Evolutionary conservation across 2,888 invertebrate genomes (phyloP), one percentile per base, ranked within the genome.

Genomic region (Protula sp.): DNA sequence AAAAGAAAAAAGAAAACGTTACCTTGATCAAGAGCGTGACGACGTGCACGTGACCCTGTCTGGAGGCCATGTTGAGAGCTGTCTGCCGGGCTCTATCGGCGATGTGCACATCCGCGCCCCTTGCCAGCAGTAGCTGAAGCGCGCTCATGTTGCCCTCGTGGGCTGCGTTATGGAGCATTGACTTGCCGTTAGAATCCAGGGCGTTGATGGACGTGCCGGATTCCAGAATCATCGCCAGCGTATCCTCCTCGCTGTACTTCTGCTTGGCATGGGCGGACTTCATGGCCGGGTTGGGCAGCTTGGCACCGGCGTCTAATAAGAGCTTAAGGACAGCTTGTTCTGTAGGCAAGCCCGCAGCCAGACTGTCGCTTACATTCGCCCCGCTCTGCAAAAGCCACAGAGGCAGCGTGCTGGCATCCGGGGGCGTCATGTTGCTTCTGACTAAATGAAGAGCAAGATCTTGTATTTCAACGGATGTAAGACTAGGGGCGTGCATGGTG

Each of bases 241-340:
- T 30, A 29, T 38, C 57, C 2, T 51, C 60, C 19, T 57, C 62
- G 14, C 58, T 48, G 24, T 60, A 57, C 2, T 55, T 57, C 47
- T 67, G 65, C 47, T 71, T 74, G 58, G 74, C 86, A 84, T 77
- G 27, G 27, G 30, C n/a, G n/a, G n/a, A n/a, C n/a, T n/a, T n/a
- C n/a, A n/a, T n/a, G 9, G 38, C 38, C 19, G 38, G 38, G 38
- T 19, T 19, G 75, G 95, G 94, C 1, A 91, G 88, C 78, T 93
- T 93, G 1, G 94, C 92, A 61, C 93, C 94, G 71, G 90, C 91
- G 77, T 94, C 94, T 54, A 94, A 82, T 0, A 95, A 85, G n/a
- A 94, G 83, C 80, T 94, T 76, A 30, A 77, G 67, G 28, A 77
- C 77, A 2, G 28, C 45, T 4, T 72, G 72, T 57, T 80, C 79